Base-by-base conservation (phyloP, 2,888 invertebrate genomes). In the Odontomyia ornata region DNA sequence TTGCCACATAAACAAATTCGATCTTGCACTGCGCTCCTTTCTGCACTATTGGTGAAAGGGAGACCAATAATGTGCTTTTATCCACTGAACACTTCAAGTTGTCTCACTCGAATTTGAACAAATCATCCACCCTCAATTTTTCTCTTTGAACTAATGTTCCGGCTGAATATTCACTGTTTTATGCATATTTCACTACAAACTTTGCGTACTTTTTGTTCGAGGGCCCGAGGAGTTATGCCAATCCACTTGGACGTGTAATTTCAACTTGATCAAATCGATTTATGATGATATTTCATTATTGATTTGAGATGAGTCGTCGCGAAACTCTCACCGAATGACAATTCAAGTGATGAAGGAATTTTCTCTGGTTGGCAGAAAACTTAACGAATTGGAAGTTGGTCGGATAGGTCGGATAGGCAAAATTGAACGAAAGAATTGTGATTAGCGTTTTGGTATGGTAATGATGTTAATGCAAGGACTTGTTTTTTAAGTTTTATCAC, bases 1-100 rank as follows among this genome's bases (percentile, higher is more conserved):
- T 60, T 73, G 73, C 73, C 73, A 73, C 73, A 73, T 73, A 73
- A 73, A 73, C 73, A 73, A 60, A 72, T 57, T 9, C 47, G 13
- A 47, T 72, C 30, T 7, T n/a, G n/a, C n/a, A n/a, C n/a, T n/a
- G n/a, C 28, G 27, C 9, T n/a, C 18, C 56, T 11, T 56, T 18
- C 11, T 25, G 7, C 5, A 60, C 52, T 13, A 0, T 9, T 13
- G 25, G 60, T 1, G 3, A 23, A 18, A 60, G 13, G 1, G 25
- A 18, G 60, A 60, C 60, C 21, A 25, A 60, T 4, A 4, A 15
- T 23, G 7, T 23, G 60, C 15, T 52, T 18, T 13, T 23, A 25
- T 15, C 28, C 25, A 52, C 28, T 56, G 52, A 23, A 25, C 23
- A 52, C 71, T 25, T 25, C 23, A 46, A 18, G n/a, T 28, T 21